A percentile compares a stretch with the other conserved stretches of the same genome.
Conservation (phyloP, 2,797 vertebrate species). For the Sebastes diploproa region DNA sequence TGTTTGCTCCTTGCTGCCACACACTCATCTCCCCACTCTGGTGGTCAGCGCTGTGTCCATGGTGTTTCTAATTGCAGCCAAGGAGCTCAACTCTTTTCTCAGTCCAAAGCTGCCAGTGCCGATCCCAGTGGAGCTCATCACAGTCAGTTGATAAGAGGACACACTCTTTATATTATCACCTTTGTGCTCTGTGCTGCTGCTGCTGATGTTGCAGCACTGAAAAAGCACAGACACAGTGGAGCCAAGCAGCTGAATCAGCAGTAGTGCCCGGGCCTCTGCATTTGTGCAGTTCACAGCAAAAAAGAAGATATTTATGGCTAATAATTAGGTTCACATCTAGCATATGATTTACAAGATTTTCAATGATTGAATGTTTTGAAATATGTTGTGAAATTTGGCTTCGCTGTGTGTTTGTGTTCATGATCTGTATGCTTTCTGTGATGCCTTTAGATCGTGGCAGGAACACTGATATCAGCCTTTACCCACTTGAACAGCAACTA, state of each 20-base stretch:
- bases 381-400: not conserved
- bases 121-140: constrained; percentile 92
- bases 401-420: not conserved
- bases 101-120: constrained; percentile 86
- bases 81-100: constrained; percentile 88
- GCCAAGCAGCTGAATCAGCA: constrained; percentile 67
- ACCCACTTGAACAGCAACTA: constrained; percentile 79
- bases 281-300: constrained; percentile 65
- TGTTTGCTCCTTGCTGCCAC: constrained; percentile 84
- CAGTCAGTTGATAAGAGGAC: constrained; percentile 76
- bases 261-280: not conserved
- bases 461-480: constrained; percentile 88
- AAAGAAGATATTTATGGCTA: constrained; percentile 40
- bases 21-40: constrained; percentile 87
- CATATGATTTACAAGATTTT: constrained; percentile 44
- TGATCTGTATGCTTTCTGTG: constrained; percentile 24
- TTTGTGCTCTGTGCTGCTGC: constrained; percentile 26
- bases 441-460: constrained; percentile 86
- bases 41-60: constrained; percentile 86
- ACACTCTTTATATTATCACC: constrained; percentile 25
- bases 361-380: constrained; percentile 43
- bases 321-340: constrained; percentile 60
- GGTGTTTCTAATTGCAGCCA: constrained; percentile 84
- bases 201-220: constrained; percentile 56
- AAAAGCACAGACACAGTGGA: constrained; percentile 53